Percentiles rank a stretch among this genome's conserved stretches.
phyloP scores from a whole-genome alignment of 2,797 vertebrate genomes.

The Molothrus aeneus region DNA sequence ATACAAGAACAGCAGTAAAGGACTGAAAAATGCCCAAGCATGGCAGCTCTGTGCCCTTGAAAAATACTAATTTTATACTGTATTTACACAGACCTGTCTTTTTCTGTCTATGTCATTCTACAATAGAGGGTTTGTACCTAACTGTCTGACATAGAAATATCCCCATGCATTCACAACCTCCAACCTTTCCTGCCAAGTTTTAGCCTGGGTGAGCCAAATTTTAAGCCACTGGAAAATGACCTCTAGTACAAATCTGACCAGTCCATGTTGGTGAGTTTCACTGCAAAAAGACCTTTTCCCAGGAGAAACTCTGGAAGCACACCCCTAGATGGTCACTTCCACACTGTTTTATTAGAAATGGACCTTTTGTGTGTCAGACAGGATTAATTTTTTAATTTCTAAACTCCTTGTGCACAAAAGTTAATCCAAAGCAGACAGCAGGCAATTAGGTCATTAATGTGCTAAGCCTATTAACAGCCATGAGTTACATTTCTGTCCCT shows the following conservation, averaged over 20 bases:
- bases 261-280: neutral
- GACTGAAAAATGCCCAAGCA: neutral
- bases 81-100: neutral
- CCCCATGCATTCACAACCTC: neutral
- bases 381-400: slow-evolving; percentile 39
- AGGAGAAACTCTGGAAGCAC: neutral
- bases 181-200: slow-evolving; percentile 8
- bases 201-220: neutral
- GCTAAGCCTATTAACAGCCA: slow-evolving; percentile 38
- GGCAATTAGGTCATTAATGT: slow-evolving; percentile 31
- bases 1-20: neutral
- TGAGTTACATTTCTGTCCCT: slow-evolving; percentile 22
- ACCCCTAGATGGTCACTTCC: neutral
- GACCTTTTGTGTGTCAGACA: neutral
- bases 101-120: neutral
- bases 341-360: slow-evolving; percentile 22
- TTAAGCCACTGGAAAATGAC: neutral
- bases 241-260: neutral
- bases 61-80: neutral
- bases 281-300: neutral
- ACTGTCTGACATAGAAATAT: neutral
- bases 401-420: slow-evolving; percentile 18
- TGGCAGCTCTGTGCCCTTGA: neutral
- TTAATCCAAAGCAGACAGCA: slow-evolving; percentile 57
- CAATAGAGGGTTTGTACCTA: neutral